Evolutionary conservation across 2,888 invertebrate genomes (phyloP).

Genomic region (Petrophora chlorosata): DNA sequence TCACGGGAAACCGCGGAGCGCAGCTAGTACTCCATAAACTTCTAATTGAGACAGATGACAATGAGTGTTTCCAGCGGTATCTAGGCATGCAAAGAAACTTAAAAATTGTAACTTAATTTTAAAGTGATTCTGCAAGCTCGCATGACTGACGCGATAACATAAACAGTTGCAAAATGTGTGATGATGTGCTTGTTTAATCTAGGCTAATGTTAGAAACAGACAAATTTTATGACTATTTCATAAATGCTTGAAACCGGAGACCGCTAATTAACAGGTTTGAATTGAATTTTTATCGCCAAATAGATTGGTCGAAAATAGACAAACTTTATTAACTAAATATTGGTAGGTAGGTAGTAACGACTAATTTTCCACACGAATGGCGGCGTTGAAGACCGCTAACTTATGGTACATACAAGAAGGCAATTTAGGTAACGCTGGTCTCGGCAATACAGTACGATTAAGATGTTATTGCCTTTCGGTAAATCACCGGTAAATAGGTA

Average conservation of each 20-base stretch:
- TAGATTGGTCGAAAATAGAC: slow-evolving; percentile 5
- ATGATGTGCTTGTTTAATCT: slow-evolving; percentile 10
- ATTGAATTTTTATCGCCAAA: slow-evolving; percentile 1
- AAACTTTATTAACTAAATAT: no score
- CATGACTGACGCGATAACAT: background rate
- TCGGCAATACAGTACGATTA: slow-evolving; percentile 18
- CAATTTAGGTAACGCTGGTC: slow-evolving; percentile 23
- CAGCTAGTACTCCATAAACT: no score
- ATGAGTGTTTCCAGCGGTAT: no score
- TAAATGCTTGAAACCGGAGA: slow-evolving; percentile 6
- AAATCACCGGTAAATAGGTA: slow-evolving; percentile 38
- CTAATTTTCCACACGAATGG: slow-evolving; percentile 22
- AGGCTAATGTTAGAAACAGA: slow-evolving; percentile 16
- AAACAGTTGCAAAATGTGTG: slow-evolving; percentile 10
- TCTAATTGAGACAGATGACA: no score
- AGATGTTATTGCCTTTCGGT: slow-evolving; percentile 34
- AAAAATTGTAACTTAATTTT: background rate
- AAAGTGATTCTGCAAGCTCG: background rate
- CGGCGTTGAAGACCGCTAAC: slow-evolving; percentile 16
- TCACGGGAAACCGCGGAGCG: no score
- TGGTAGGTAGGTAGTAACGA: no score
- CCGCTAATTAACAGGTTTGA: background rate
- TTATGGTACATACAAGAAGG: slow-evolving; percentile 17
- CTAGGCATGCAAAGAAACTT: background rate
- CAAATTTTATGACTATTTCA: slow-evolving; percentile 15